Conservation (phyloP, 2,888 invertebrate genomes). For the Euzophera pinguis region DNA sequence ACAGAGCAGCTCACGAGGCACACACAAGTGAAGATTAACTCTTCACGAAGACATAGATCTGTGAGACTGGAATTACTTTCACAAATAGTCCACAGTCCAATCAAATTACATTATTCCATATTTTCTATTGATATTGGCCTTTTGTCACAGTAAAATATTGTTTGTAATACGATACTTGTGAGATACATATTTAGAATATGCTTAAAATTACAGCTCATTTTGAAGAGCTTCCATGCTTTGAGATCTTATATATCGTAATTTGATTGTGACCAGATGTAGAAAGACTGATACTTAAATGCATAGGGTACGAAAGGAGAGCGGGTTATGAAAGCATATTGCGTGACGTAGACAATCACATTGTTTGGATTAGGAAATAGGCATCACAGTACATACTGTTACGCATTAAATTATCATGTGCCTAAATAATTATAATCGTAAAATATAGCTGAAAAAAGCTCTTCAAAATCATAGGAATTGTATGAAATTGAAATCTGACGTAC, state of each 20-base stretch:
- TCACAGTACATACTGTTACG: slow-evolving; percentile 42
- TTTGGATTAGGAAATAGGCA: slow-evolving; percentile 39
- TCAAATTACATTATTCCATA: slow-evolving; percentile 21
- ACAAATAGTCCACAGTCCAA: slow-evolving; percentile 27
- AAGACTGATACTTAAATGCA: slow-evolving; percentile 62
- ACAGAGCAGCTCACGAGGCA: slow-evolving; percentile 57
- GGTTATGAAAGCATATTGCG: slow-evolving; percentile 30
- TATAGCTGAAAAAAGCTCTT: background rate
- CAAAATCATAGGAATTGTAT: background rate
- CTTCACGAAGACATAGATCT: slow-evolving; percentile 32
- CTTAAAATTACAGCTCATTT: background rate
- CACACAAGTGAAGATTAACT: slow-evolving; percentile 30
- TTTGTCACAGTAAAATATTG: slow-evolving; percentile 19
- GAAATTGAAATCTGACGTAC: background rate
- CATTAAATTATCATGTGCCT: slow-evolving; percentile 42
- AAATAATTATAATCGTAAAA: slow-evolving; percentile 16
- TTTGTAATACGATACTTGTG: slow-evolving; percentile 6
- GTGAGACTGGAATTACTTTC: slow-evolving; percentile 30
- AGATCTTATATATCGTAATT: slow-evolving; percentile 29
- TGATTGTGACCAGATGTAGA: slow-evolving; percentile 45
- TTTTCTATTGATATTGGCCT: background rate
- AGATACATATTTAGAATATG: background rate
- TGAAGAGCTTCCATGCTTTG: background rate
- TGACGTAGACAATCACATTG: slow-evolving; percentile 34
- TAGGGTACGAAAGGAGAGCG: slow-evolving; percentile 34